A percentile compares a stretch with the other conserved stretches of the same genome.
Conservation (phyloP, 64 coral and sea anemone species). For the Montipora capricornis region DNA sequence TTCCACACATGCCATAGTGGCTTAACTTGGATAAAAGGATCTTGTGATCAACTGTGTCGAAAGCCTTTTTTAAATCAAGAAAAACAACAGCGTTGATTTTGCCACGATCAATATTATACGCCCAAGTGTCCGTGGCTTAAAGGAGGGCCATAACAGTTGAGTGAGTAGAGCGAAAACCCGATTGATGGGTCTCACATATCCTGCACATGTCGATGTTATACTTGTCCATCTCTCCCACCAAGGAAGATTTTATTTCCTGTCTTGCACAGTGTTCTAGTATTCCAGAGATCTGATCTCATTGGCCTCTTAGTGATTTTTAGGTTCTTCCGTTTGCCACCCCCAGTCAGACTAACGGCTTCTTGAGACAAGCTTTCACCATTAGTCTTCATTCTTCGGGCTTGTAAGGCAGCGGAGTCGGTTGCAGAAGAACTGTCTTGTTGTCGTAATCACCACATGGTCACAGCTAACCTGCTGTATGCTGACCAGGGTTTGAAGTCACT, state of each 20-base stretch:
- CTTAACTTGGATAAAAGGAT: too few species aligned
- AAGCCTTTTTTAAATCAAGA: too few species aligned
- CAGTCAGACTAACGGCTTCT: constrained; percentile 28
- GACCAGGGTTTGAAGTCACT: too few species aligned
- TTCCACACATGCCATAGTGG: too few species aligned
- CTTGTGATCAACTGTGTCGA: too few species aligned
- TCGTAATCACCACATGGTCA: not conserved
- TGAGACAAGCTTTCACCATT: constrained; percentile 46
- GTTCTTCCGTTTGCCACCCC: constrained; percentile 22
- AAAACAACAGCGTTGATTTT: too few species aligned
- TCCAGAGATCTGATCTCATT: constrained; percentile 36
- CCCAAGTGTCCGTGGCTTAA: too few species aligned
- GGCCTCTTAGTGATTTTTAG: constrained; percentile 46
- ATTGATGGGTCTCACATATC: constrained; percentile 16
- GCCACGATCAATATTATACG: too few species aligned
- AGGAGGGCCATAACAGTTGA: too few species aligned
- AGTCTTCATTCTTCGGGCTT: constrained; percentile 13
- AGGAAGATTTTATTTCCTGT: constrained; percentile 48
- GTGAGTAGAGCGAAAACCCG: too few species aligned
- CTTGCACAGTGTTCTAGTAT: constrained; percentile 8
- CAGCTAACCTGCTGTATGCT: too few species aligned
- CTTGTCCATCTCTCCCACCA: constrained; percentile 29
- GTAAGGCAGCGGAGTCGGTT: not conserved
- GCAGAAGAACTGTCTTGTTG: not conserved
- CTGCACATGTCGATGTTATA: constrained; percentile 36